Evolutionary conservation across 2,113 vertebrate genomes (phyloP), one percentile per base, ranked within the genome.

Genomic region (Callorhinus ursinus): DNA sequence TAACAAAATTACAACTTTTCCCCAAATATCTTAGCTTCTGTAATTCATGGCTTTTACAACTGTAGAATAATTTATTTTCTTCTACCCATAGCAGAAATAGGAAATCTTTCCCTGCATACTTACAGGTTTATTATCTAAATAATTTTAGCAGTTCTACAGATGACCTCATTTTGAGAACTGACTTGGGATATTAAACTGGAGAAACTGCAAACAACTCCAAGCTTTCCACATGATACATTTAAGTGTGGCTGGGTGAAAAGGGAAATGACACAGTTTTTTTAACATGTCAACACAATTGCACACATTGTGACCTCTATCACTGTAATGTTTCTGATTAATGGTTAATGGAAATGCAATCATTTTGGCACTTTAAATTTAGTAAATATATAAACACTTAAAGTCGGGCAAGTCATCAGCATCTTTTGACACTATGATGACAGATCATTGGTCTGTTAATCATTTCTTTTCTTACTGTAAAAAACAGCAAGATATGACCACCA

Each of bases 1-100:
- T 46, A 93, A 26, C 85, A 69, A 84, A 95, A 28, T 81, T 95
- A 85, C 12, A 89, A 89, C 53, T 94, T 94, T 95, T 61, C 49
- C 46, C 46, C 59, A 83, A 74, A 51, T 95, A 97, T 90, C 91
- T 96, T 91, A 88, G 16, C 57, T 95, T 93, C 89, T 98, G 15
- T 91, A 93, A 93, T 96, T 93, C 39, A 93, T 76, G 88, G 15
- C 14, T 95, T 95, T 86, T 82, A 89, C 59, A 91, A 79, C 46
- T 88, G 85, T 59, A 94, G 93, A 94, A 93, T 90, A 97, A 97
- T 94, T 91, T 26, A 79, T 97, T 95, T 97, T 86, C 85, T 94
- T 36, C 82, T 88, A 88, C 31, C 18, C n/a, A 53, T 36, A 69
- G 59, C n/a, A 97, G 77, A 88, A 95, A 93, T 85, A 94, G 42